A percentile compares a stretch with the other conserved stretches of the same genome.
Evolutionary conservation across 2,888 invertebrate species (phyloP).

Genomic region (Marronus borbonicus): DNA sequence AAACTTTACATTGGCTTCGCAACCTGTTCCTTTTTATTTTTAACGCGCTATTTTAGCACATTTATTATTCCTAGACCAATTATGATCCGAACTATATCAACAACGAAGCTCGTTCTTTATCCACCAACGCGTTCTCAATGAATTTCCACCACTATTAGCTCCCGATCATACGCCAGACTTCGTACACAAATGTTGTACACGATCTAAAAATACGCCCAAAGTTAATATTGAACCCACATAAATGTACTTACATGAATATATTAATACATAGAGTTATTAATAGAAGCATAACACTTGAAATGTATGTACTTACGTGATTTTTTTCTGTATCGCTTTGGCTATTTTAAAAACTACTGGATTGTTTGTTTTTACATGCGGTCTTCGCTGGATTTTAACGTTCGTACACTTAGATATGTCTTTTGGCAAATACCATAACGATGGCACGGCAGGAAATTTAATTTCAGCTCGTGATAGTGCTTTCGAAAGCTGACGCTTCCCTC

Average conservation of each 20-base stretch:
- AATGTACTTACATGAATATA: slow-evolving; percentile 40
- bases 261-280: slow-evolving; percentile 36
- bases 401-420: not conserved
- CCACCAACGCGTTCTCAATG: slow-evolving; percentile 45
- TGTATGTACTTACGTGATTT: slow-evolving; percentile 9
- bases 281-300: slow-evolving; percentile 42
- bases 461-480: not conserved
- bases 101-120: slow-evolving; percentile 32
- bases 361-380: slow-evolving; percentile 18
- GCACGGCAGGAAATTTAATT: slow-evolving; percentile 12
- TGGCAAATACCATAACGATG: not conserved
- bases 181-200: slow-evolving; percentile 36
- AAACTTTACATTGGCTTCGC: slow-evolving; percentile 16
- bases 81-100: slow-evolving; percentile 43
- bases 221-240: slow-evolving; percentile 44
- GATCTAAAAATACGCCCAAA: slow-evolving; percentile 35
- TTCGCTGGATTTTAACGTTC: not conserved
- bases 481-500: not conserved
- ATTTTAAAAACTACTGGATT: not conserved
- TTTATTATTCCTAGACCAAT: slow-evolving; percentile 33
- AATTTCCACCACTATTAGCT: slow-evolving; percentile 40
- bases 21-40: slow-evolving; percentile 43
- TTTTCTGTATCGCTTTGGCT: not conserved
- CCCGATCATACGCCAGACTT: slow-evolving; percentile 40
- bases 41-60: slow-evolving; percentile 33